phyloP scores from a whole-genome alignment of 1,140 invertebrate genomes.

The Hylyphantes graminicola region DNA sequence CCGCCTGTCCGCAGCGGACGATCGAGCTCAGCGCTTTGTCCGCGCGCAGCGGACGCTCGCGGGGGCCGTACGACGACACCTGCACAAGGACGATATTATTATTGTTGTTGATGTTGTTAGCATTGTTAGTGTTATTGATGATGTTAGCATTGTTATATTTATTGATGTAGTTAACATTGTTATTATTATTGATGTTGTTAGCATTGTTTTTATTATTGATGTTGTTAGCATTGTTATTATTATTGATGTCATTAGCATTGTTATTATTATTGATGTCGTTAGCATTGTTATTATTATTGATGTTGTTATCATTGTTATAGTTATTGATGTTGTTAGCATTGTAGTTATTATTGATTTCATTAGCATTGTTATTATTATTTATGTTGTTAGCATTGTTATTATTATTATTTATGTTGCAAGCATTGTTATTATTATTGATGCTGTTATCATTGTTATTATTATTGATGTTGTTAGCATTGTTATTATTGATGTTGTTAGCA shows the following conservation, averaged over 20 bases:
- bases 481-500: neutral
- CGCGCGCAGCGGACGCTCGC: slow-evolving; percentile 33
- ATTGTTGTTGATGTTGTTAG: neutral
- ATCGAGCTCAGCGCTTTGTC: slow-evolving; percentile 77
- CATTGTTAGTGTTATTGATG: too few species aligned
- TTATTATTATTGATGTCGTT: neutral
- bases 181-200: too few species aligned
- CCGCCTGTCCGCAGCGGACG: slow-evolving; percentile 91
- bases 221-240: too few species aligned
- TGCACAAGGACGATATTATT: neutral
- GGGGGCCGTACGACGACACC: slow-evolving; percentile 55
- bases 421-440: neutral
- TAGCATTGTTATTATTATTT: too few species aligned
- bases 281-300: too few species aligned
- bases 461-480: neutral
- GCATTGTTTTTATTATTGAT: too few species aligned
- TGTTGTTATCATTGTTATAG: neutral
- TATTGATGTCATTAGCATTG: neutral
- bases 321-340: neutral
- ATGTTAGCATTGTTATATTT: neutral
- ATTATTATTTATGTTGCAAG: too few species aligned
- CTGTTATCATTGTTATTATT: too few species aligned
- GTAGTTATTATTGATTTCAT: too few species aligned
- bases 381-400: too few species aligned
- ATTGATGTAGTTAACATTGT: neutral